A percentile compares a stretch with the other conserved stretches of the same genome.
phyloP scores from a whole-genome alignment of 2,888 invertebrate genomes.

The Philaethria dido region DNA sequence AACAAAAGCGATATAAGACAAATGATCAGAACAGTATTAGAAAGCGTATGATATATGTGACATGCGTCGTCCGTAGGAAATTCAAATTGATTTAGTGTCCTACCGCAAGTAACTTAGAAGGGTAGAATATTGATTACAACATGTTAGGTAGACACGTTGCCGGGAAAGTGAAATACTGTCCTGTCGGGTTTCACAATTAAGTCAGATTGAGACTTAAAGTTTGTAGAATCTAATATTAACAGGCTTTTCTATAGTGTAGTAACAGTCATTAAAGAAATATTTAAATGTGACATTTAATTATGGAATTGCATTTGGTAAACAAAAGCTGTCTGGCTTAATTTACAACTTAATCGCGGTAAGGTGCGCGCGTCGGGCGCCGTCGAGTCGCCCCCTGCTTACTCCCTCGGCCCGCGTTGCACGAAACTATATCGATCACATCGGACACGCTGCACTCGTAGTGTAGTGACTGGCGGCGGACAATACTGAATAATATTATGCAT shows the following conservation, averaged over 20 bases:
- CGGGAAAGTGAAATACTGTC: conserved; percentile 9
- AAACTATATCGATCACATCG: conserved; percentile 68
- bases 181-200: conserved; percentile 10
- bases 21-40: neutral
- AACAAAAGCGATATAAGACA: neutral
- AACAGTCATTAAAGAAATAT: neutral
- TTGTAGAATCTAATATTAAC: neutral
- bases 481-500: conserved; percentile 1
- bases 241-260: neutral
- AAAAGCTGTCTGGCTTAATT: conserved; percentile 52
- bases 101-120: conserved; percentile 24
- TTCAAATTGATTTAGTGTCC: conserved; percentile 14
- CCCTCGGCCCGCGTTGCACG: conserved; percentile 57
- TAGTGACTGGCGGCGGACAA: conserved; percentile 7
- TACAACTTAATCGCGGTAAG: conserved; percentile 52
- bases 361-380: conserved; percentile 64
- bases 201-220: neutral
- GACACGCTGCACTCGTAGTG: conserved; percentile 56
- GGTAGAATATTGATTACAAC: conserved; percentile 23
- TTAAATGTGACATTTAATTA: conserved; percentile 24
- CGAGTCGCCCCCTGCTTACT: conserved; percentile 54
- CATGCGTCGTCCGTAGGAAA: neutral
- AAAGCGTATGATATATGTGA: conserved; percentile 10
- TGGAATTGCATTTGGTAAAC: conserved; percentile 14
- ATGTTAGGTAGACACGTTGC: conserved; percentile 11